A percentile compares a stretch with the other conserved stretches of the same genome.
phyloP scores from a whole-genome alignment of 2,113 vertebrate species.

The Siniperca knerii region DNA sequence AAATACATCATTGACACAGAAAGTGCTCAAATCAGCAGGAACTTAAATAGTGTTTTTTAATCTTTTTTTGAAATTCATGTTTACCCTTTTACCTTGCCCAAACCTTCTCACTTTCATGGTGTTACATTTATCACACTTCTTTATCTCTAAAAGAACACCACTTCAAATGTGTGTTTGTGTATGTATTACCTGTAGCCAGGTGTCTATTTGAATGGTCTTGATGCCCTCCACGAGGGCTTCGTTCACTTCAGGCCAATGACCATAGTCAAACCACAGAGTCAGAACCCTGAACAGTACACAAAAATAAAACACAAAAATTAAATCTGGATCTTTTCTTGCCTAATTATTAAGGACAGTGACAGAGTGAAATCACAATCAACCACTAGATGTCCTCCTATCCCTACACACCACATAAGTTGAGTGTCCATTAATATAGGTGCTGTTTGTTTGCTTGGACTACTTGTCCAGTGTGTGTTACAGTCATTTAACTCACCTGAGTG shows the following conservation, averaged over 20 bases:
- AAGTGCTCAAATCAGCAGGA: not conserved
- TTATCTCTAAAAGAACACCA: not conserved
- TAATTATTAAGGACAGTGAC: not conserved
- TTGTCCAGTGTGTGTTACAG: not conserved
- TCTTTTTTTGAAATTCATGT: not conserved
- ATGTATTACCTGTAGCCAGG: slow-evolving; percentile 93
- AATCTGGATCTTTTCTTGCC: not conserved
- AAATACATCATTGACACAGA: not conserved
- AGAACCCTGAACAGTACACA: slow-evolving; percentile 87
- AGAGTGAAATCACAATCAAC: slow-evolving; percentile 7
- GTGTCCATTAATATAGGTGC: not conserved
- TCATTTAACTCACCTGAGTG: slow-evolving; percentile 88
- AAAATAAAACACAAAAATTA: not conserved
- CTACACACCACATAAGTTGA: not conserved
- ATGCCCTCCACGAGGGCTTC: slow-evolving; percentile 98
- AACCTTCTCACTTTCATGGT: not conserved
- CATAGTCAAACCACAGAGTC: slow-evolving; percentile 99
- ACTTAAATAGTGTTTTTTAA: not conserved
- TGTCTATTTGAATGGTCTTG: slow-evolving; percentile 99
- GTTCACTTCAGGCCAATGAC: slow-evolving; percentile 98
- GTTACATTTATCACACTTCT: not conserved
- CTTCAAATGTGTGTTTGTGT: not conserved
- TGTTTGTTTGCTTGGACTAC: not conserved
- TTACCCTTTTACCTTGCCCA: not conserved
- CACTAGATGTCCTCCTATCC: slow-evolving; percentile 73